A percentile compares a stretch with the other conserved stretches of the same genome.
These are phyloP conservation scores for Tachina fera DNA, from an alignment of 2,888 invertebrate species.

Conservation along the genomic window DNA sequence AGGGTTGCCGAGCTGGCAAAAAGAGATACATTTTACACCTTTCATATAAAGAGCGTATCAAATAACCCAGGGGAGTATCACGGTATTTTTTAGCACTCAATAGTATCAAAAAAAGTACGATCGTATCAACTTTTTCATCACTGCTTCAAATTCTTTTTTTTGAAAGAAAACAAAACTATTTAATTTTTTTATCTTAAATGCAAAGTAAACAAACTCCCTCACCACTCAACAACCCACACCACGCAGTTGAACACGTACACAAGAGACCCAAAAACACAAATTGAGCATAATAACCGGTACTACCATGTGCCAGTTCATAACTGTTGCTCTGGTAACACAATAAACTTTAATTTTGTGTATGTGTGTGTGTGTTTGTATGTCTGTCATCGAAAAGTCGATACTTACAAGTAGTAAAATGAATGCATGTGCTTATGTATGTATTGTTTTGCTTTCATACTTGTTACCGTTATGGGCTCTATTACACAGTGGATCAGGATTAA, in stretches of 20 bases:
- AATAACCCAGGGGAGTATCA: too few species aligned
- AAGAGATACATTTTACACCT: too few species aligned
- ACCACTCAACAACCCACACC: not conserved
- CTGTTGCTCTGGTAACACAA: conserved; percentile 16
- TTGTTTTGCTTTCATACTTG: not conserved
- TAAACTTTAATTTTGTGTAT: conserved; percentile 29
- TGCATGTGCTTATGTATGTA: not conserved
- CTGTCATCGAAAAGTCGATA: conserved; percentile 1
- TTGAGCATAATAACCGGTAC: not conserved
- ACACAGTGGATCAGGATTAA: too few species aligned
- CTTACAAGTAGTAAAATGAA: not conserved
- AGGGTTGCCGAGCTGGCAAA: too few species aligned
- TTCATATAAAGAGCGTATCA: too few species aligned
- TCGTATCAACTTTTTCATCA: too few species aligned
- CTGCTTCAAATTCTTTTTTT: too few species aligned
- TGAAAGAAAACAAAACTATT: not conserved
- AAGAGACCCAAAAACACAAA: conserved; percentile 14
- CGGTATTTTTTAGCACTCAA: too few species aligned
- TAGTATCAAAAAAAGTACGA: too few species aligned
- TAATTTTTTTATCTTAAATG: too few species aligned
- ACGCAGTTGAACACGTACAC: not conserved
- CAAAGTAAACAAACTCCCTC: not conserved
- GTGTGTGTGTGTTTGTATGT: too few species aligned
- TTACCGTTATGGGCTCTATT: not conserved
- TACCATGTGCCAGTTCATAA: not conserved